Evolutionary conservation across 2,888 invertebrate genomes (phyloP).

Genomic region (Rhamnusium bicolor): DNA sequence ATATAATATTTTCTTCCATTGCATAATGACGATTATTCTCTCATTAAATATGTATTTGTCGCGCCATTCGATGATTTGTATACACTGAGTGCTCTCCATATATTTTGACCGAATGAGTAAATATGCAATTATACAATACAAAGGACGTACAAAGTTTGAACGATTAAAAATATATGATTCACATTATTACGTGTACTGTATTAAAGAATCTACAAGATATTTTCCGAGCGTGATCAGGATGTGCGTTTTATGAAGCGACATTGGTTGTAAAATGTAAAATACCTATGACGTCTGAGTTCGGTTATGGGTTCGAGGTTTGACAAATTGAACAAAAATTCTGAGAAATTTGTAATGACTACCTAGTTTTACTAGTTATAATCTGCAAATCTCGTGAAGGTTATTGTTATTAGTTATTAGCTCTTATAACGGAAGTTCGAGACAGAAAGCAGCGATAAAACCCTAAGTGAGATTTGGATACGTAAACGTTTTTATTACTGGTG

Average conservation of each 20-base stretch:
- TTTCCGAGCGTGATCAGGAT: background rate
- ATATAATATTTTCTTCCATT: too few species aligned
- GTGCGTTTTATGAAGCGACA: background rate
- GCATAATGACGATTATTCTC: too few species aligned
- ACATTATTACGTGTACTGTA: too few species aligned
- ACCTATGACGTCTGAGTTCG: background rate
- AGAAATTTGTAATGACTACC: too few species aligned
- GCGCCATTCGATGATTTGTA: too few species aligned
- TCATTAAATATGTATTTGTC: background rate
- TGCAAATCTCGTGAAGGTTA: background rate
- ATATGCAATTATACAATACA: too few species aligned
- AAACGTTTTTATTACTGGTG: background rate
- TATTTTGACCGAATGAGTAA: too few species aligned
- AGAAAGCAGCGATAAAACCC: background rate
- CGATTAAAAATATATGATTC: background rate
- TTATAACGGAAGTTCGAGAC: background rate
- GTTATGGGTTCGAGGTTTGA: background rate
- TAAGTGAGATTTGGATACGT: background rate
- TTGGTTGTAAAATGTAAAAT: too few species aligned
- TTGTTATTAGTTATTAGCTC: background rate
- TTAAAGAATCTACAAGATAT: background rate
- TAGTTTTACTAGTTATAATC: background rate
- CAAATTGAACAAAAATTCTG: background rate
- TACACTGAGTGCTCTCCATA: too few species aligned
- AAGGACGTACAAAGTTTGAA: background rate